Base-by-base conservation (phyloP, 1,140 invertebrate genomes). In the Frieseomelitta varia region DNA sequence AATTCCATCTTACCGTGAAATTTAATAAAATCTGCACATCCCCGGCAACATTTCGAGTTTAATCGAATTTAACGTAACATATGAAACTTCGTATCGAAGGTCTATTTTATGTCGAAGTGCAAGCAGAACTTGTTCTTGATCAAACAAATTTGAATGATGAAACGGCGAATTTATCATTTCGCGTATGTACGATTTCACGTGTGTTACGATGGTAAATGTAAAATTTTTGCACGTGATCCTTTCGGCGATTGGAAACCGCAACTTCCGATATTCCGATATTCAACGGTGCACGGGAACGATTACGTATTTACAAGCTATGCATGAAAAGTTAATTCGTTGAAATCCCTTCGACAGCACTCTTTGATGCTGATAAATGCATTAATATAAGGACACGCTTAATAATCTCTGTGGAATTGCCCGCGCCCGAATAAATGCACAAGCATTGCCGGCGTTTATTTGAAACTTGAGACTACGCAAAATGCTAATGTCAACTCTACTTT, bases 331-430 rank as follows among this genome's bases (percentile, higher is more conserved):
- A 73, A 73, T 55, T 55, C 55, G 30, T 14, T 19, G 34, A 14
- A 63, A 77, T 77, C 39, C 58, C 30, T 47, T 12, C 14, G 15
- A 61, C 10, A 77, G 3, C 17, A 27, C 58, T 75, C 53, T 53
- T 19, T 74, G 27, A 74, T 58, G 55, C 27, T 55, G n/a, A 39
- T 58, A 55, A 34, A 75, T 77, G 74, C 74, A 47, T 77, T 63
- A 61, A 63, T 77, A 15, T 51, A 77, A 77, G 55, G 24, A 61
- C 34, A 39, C n/a, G 17, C 34, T 61, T 47, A 63, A 77, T 63
- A 63, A 47, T 12, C 19, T 11, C 30, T 55, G 4, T 27, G 27
- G 10, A 73, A n/a, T 27, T 74, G 56, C 27, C 19, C 56, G 27
- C 71, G 55, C 8, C 1, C 71, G 51, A 51, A 12, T 56, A 74